phyloP scores from a whole-genome alignment of 2,113 vertebrate genomes.

The Glaucomys volans region DNA sequence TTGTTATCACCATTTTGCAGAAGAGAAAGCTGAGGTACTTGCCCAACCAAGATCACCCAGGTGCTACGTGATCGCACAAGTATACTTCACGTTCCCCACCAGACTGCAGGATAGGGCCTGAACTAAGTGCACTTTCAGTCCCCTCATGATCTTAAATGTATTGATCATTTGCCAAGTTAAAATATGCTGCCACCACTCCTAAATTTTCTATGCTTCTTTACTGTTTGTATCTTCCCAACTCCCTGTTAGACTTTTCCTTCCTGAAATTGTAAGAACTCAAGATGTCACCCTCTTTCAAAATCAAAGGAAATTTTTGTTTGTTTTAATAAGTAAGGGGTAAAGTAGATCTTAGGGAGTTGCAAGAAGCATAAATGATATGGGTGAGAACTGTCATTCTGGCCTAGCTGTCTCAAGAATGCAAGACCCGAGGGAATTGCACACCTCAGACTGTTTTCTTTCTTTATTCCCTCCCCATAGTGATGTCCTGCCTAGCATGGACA shows the following conservation, averaged over 20 bases:
- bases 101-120: background rate
- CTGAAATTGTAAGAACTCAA: background rate
- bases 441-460: background rate
- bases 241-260: background rate
- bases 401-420: background rate
- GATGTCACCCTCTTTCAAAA: constrained; percentile 16
- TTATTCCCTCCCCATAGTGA: background rate
- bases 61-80: background rate
- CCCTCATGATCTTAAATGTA: background rate
- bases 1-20: background rate
- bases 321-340: background rate
- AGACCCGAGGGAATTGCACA: background rate
- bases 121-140: background rate
- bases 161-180: background rate
- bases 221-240: background rate
- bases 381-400: background rate
- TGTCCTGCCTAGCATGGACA: background rate
- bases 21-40: background rate
- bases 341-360: background rate
- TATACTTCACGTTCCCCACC: background rate
- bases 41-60: background rate
- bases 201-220: background rate
- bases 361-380: background rate
- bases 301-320: background rate
- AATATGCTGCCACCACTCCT: too few relatives aligned